phyloP scores from a whole-genome alignment of 2,113 vertebrate genomes.

The Malurus cyaneus region DNA sequence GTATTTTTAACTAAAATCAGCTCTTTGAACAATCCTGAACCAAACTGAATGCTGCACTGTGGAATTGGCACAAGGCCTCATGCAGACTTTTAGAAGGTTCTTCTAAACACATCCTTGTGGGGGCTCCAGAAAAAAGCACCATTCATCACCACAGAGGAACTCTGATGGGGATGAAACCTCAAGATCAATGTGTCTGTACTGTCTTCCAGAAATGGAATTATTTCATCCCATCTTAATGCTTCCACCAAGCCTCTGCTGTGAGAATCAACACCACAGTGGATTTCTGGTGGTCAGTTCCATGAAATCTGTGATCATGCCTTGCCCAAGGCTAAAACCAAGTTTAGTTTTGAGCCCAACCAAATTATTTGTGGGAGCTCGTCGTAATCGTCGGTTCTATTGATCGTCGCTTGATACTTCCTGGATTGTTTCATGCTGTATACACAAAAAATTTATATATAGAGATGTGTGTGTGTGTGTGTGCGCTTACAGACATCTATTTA shows the following conservation, averaged over 20 bases:
- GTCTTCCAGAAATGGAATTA: background rate
- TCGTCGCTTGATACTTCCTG: too few species aligned
- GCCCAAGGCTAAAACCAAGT: background rate
- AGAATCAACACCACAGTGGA: background rate
- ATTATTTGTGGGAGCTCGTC: background rate
- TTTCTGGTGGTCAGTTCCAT: background rate
- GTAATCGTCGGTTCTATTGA: too few species aligned
- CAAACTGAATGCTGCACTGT: background rate
- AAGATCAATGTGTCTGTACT: rapidly evolving
- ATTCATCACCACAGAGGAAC: background rate
- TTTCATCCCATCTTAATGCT: background rate
- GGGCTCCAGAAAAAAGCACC: background rate
- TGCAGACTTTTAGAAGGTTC: background rate
- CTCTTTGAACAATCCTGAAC: background rate
- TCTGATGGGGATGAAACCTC: background rate
- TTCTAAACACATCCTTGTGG: background rate
- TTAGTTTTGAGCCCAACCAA: background rate
- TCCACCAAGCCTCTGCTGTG: background rate
- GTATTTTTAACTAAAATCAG: background rate
- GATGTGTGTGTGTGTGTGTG: too few species aligned
- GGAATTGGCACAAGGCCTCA: background rate
- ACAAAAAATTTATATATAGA: background rate
- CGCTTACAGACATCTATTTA: background rate
- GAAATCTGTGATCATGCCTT: background rate
- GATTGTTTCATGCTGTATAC: background rate